phyloP scores from a whole-genome alignment of 1,140 invertebrate species.

The Doryteuthis pealeii region DNA sequence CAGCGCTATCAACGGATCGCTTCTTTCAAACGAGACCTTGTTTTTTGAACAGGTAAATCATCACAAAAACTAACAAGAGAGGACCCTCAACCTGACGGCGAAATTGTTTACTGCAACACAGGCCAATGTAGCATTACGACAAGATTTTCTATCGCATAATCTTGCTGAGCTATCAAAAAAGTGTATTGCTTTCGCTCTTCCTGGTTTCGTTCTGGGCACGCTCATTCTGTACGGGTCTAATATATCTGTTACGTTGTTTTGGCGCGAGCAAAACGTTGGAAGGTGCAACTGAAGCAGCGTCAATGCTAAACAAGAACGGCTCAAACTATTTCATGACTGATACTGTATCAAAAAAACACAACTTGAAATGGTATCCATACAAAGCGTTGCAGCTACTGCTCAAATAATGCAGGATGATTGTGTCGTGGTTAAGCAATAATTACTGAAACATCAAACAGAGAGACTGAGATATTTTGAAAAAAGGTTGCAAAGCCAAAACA shows the following conservation, averaged over 20 bases:
- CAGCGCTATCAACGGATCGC: too few relatives aligned
- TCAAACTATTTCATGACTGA: background rate
- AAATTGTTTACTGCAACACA: background rate
- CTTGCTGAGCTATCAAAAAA: constrained; percentile 17
- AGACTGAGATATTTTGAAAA: background rate
- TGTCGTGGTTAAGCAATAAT: background rate
- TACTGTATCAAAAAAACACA: background rate
- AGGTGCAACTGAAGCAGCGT: constrained; percentile 15
- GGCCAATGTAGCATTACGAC: background rate
- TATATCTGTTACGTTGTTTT: constrained; percentile 22
- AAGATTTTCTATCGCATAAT: background rate
- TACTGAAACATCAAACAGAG: background rate
- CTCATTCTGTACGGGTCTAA: constrained; percentile 28
- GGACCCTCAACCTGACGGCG: too few relatives aligned
- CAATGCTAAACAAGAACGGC: background rate
- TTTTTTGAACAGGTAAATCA: too few relatives aligned
- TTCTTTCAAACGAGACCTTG: too few relatives aligned
- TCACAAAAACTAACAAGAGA: too few relatives aligned
- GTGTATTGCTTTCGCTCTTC: constrained; percentile 24
- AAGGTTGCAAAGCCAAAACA: background rate
- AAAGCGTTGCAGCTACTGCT: background rate
- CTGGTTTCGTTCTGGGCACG: constrained; percentile 24
- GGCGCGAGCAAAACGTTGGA: constrained; percentile 11
- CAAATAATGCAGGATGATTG: background rate
- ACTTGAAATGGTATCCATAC: background rate